Conservation (phyloP, 2,888 invertebrate species). For the Erebia ligea region DNA sequence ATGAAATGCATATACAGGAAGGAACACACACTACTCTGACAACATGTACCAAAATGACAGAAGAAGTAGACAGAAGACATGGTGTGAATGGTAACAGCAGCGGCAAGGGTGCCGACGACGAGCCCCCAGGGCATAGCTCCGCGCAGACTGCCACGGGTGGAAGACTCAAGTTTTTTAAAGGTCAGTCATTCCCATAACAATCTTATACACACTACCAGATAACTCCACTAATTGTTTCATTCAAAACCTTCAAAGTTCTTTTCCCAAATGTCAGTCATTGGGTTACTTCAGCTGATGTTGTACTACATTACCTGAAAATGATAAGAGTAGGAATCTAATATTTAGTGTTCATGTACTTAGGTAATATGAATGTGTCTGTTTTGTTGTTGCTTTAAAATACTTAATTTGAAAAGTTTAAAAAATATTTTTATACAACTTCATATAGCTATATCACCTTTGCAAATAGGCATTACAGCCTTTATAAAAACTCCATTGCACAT, state of each 20-base stretch:
- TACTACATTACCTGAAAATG: not conserved
- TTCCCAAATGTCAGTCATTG: not conserved
- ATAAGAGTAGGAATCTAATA: not conserved
- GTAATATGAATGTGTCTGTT: too few species aligned
- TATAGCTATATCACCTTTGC: too few species aligned
- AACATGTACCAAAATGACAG: slow-evolving; percentile 87
- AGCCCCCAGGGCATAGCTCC: slow-evolving; percentile 73
- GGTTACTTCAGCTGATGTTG: not conserved
- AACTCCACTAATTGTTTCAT: not conserved
- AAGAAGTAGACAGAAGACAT: slow-evolving; percentile 88
- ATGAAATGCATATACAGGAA: slow-evolving; percentile 87
- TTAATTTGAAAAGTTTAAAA: too few species aligned
- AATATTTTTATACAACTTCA: too few species aligned
- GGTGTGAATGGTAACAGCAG: slow-evolving; percentile 88
- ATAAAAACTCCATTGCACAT: too few species aligned
- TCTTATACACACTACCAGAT: slow-evolving; percentile 4
- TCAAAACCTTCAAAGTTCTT: slow-evolving; percentile 4
- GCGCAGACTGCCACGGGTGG: slow-evolving; percentile 85
- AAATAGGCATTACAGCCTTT: too few species aligned
- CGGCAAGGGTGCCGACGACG: slow-evolving; percentile 79
- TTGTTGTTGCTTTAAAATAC: too few species aligned
- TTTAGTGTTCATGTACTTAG: too few species aligned
- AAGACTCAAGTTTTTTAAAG: slow-evolving; percentile 91
- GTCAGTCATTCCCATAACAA: slow-evolving; percentile 62
- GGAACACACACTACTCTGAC: slow-evolving; percentile 86